Conservation (phyloP, 2,113 vertebrate species). For the Plecturocebus donacophilus region DNA sequence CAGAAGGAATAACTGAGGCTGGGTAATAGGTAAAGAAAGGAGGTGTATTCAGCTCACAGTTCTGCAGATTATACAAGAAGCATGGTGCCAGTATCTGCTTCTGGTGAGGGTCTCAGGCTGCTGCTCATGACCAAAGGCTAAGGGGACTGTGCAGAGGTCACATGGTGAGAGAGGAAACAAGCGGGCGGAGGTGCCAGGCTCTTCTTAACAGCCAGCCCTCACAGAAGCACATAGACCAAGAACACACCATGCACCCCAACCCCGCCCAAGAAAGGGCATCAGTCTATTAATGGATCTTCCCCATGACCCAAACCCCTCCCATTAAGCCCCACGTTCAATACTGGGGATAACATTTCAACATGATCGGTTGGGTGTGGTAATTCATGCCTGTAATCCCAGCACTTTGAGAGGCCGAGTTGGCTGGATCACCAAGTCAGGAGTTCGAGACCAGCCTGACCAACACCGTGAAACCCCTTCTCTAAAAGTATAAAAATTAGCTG, state of each 20-base stretch:
- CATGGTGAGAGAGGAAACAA: neutral
- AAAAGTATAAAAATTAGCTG: no score
- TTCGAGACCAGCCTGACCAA: no score
- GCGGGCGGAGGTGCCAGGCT: neutral
- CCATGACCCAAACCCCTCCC: neutral
- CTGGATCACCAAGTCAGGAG: no score
- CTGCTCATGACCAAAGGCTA: neutral
- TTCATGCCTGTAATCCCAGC: no score
- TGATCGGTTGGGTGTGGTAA: no score
- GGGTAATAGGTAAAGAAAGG: neutral
- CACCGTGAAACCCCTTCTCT: no score
- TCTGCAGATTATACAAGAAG: neutral
- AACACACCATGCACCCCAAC: neutral
- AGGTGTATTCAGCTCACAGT: neutral
- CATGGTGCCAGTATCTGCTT: neutral
- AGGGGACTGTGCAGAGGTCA: neutral
- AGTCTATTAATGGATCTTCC: neutral
- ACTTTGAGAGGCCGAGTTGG: no score
- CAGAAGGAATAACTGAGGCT: neutral
- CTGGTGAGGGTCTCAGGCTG: neutral
- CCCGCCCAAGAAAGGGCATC: neutral
- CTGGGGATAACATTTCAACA: neutral
- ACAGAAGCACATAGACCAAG: neutral
- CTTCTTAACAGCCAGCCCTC: neutral
- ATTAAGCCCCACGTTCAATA: neutral